Evolutionary conservation across 2,797 vertebrate species (phyloP), one percentile per base, ranked within the genome.

Genomic region (Glossophaga mutica): DNA sequence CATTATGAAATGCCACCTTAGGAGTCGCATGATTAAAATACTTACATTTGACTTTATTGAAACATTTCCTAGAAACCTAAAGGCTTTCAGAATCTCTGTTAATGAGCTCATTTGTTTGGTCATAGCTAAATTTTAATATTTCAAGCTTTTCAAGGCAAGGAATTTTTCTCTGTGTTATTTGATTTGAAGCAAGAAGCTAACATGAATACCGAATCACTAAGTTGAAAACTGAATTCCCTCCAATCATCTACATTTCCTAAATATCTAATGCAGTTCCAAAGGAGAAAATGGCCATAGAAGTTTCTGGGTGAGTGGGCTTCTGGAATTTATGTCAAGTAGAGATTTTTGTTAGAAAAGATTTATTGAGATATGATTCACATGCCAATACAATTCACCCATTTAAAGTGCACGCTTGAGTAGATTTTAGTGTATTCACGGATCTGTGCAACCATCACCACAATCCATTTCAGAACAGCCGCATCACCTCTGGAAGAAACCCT

Each of bases 61-160:
- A 91, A 94, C 55, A 65, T 18, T 76, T 81, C 50, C 55, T 93
- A 78, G 55, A 91, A 91, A 83, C 32, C 22, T 24, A 11, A n/a
- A 82, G 62, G 8, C 90, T 74, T 71, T 81, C 37, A 46, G 32
- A 86, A 48, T 81, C 68, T 48, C 48, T 82, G 21, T 92, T 67
- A 68, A 74, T 71, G 87, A 89, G 39, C 42, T 93, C 83, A n/a
- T 19, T 52, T 44, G 52, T 77, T 93, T 86, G 44, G 90, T 37
- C 46, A 50, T 57, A 65, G n/a, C 62, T 81, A 37, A 89, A 29
- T 26, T 81, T 96, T 65, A 76, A 32, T 15, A 90, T 71, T 87
- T 92, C 12, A 87, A 91, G 46, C 15, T 96, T 93, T 71, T 76
- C 42, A 48, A 21, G 81, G 81, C 74, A 94, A 78, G 39, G 12